Conservation (phyloP, 2,797 vertebrate genomes). For the Clarias laeviceps region DNA sequence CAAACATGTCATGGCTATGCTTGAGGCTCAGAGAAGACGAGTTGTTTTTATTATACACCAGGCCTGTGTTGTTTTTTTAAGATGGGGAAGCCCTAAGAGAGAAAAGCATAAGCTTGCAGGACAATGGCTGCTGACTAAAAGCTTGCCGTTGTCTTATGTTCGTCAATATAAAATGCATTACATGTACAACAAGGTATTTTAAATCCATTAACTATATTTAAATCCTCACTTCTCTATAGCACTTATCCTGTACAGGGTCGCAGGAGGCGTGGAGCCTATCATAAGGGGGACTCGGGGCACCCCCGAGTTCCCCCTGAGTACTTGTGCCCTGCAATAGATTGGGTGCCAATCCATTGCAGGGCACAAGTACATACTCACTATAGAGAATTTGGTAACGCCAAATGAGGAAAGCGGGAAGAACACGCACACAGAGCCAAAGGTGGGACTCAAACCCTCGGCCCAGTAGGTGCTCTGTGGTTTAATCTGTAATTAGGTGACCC, state of each 20-base stretch:
- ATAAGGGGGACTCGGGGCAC: too few relatives aligned
- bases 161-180: neutral
- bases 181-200: neutral
- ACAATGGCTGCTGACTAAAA: neutral
- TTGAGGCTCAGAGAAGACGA: neutral
- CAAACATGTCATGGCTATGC: conserved; percentile 14
- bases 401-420: too few relatives aligned
- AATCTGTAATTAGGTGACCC: neutral
- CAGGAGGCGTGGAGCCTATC: too few relatives aligned
- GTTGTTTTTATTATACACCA: conserved; percentile 4
- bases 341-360: too few relatives aligned
- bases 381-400: too few relatives aligned
- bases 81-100: conserved; percentile 3
- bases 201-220: neutral
- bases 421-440: too few relatives aligned
- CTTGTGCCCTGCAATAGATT: too few relatives aligned
- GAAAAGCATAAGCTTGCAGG: neutral
- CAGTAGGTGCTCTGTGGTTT: neutral
- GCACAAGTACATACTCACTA: too few relatives aligned
- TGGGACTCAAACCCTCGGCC: too few relatives aligned
- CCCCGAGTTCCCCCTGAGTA: too few relatives aligned
- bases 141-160: neutral
- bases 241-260: too few relatives aligned
- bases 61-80: neutral
- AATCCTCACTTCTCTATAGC: neutral